Evolutionary conservation across 2,888 invertebrate species (phyloP).

Genomic region (Pediacus dermestoides): DNA sequence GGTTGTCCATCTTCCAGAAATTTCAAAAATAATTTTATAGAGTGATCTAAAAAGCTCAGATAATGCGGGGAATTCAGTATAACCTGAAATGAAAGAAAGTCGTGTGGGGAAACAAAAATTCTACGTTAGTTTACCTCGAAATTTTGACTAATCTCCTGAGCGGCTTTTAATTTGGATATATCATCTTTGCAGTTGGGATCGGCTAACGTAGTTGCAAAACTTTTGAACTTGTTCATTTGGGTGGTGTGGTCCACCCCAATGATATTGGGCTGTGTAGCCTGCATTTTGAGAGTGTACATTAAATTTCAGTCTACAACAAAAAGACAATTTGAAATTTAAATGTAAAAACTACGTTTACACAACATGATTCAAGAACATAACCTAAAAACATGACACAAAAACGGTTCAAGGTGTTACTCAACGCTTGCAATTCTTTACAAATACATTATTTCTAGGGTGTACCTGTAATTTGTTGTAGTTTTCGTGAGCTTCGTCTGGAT

Average conservation of each 20-base stretch:
- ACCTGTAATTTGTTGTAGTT: no score
- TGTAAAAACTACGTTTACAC: no score
- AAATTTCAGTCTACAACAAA: no score
- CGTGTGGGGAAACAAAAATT: no score
- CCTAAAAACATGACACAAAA: no score
- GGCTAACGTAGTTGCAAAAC: slow-evolving; percentile 84
- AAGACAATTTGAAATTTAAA: no score
- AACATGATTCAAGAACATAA: no score
- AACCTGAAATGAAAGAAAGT: slow-evolving; percentile 55
- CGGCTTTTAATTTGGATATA: slow-evolving; percentile 89
- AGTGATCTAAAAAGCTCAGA: slow-evolving; percentile 83
- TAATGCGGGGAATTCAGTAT: slow-evolving; percentile 87
- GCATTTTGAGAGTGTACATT: slow-evolving; percentile 24
- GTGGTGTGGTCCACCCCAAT: slow-evolving; percentile 46
- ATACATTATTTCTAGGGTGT: no score
- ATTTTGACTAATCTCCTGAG: slow-evolving; percentile 93
- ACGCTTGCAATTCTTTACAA: no score
- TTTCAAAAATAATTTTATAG: slow-evolving; percentile 86
- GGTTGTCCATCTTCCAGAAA: slow-evolving; percentile 92
- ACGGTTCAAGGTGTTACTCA: no score
- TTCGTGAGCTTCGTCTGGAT: no score
- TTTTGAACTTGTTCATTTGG: slow-evolving; percentile 79
- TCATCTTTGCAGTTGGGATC: slow-evolving; percentile 82
- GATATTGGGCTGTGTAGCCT: slow-evolving; percentile 22
- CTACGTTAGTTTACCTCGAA: slow-evolving; percentile 77